Evolutionary conservation across 2,113 vertebrate species (phyloP).

Genomic region (Prietella phreatophila): DNA sequence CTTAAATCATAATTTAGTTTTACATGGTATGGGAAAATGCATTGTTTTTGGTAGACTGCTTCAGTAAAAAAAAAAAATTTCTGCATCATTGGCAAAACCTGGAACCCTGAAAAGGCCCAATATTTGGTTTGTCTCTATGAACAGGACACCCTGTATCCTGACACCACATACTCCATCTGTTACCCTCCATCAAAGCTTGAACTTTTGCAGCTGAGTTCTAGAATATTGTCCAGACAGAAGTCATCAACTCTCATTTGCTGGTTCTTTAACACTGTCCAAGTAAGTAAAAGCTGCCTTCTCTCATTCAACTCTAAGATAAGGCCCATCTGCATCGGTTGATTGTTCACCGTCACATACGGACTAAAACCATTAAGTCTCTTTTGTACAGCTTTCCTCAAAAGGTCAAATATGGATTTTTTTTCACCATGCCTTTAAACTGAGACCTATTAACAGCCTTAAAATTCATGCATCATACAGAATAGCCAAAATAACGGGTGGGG

Average conservation of each 20-base stretch:
- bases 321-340: not conserved
- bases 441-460: slow-evolving; percentile 7
- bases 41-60: not conserved
- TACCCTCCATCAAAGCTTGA: not conserved
- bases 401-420: not conserved
- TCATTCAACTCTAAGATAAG: not conserved
- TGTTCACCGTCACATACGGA: not conserved
- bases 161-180: not conserved
- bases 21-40: not conserved
- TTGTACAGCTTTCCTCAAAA: not conserved
- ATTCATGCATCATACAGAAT: not conserved
- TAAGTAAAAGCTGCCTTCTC: not conserved
- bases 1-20: not conserved
- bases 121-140: not conserved
- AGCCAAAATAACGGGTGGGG: not conserved
- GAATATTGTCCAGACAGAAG: slow-evolving; percentile 1
- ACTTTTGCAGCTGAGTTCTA: not conserved
- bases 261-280: slow-evolving; percentile 7
- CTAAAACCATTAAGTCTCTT: not conserved
- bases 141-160: not conserved
- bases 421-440: not conserved
- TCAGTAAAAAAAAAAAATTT: no score
- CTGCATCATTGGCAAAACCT: not conserved
- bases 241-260: slow-evolving; percentile 1
- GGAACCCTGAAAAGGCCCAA: not conserved